Conservation (phyloP, 2,888 invertebrate species). For the Lamproptera curius region DNA sequence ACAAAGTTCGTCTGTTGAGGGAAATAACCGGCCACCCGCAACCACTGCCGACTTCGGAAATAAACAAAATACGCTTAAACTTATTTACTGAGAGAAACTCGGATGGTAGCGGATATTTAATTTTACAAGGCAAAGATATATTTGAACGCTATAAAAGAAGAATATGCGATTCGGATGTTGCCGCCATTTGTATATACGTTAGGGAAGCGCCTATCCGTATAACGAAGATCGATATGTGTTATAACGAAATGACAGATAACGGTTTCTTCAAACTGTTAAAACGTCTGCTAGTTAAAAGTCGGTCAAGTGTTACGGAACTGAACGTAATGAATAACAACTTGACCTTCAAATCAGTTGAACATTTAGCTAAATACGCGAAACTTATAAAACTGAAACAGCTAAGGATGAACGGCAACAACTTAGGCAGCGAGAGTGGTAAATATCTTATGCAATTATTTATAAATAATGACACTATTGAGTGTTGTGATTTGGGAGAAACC, state of each 20-base stretch:
- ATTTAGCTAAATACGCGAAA: slow-evolving; percentile 50
- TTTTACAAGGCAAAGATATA: slow-evolving; percentile 73
- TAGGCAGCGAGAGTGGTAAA: slow-evolving; percentile 74
- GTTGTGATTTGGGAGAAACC: slow-evolving; percentile 77
- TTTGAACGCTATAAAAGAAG: slow-evolving; percentile 59
- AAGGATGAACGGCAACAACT: slow-evolving; percentile 77
- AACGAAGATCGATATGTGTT: slow-evolving; percentile 70
- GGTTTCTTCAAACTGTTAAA: slow-evolving; percentile 66
- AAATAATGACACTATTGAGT: slow-evolving; percentile 61
- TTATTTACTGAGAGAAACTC: slow-evolving; percentile 73
- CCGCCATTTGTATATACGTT: slow-evolving; percentile 68
- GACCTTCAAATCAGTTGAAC: slow-evolving; percentile 53
- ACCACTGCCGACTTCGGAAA: slow-evolving; percentile 35
- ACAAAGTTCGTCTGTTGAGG: slow-evolving; percentile 38
- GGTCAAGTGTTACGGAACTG: slow-evolving; percentile 69
- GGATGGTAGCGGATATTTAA: slow-evolving; percentile 70
- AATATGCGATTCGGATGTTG: slow-evolving; percentile 67
- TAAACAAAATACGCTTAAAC: slow-evolving; percentile 52
- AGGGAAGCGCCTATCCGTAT: slow-evolving; percentile 58
- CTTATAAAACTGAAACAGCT: slow-evolving; percentile 68
- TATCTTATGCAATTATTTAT: slow-evolving; percentile 69
- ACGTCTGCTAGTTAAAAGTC: slow-evolving; percentile 54
- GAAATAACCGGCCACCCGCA: slow-evolving; percentile 43
- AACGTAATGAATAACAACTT: slow-evolving; percentile 79
- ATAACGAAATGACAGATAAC: slow-evolving; percentile 75